These are phyloP conservation scores for Cyclargus thomasi DNA, from an alignment of 1,140 invertebrate genomes.

Conservation along the genomic window DNA sequence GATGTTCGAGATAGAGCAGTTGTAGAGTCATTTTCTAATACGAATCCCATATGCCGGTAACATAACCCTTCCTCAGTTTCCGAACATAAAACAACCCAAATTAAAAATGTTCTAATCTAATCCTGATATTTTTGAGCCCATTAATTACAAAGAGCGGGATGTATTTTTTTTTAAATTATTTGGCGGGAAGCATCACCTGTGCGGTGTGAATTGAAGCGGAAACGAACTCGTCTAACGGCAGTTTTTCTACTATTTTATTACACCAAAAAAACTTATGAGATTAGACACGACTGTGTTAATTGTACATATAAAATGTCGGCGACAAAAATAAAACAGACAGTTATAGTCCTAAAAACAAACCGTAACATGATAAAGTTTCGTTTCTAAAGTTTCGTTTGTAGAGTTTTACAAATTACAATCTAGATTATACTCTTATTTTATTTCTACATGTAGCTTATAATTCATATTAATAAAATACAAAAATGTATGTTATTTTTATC, in stretches of 20 bases:
- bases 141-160: constrained; percentile 14
- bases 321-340: background rate
- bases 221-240: constrained; percentile 5
- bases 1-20: background rate
- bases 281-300: constrained; percentile 7
- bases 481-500: too few relatives aligned
- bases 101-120: background rate
- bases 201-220: constrained; percentile 12
- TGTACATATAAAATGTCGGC: constrained; percentile 3
- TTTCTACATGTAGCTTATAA: too few relatives aligned
- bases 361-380: background rate
- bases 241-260: constrained; percentile 9
- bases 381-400: background rate
- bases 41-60: background rate
- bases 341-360: background rate
- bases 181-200: constrained; percentile 5
- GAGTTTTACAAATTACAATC: background rate
- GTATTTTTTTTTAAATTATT: constrained; percentile 6
- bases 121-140: background rate
- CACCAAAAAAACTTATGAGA: constrained; percentile 9
- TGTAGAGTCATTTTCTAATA: background rate
- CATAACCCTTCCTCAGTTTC: background rate
- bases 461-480: too few relatives aligned
- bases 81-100: background rate
- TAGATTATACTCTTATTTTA: too few relatives aligned